Evolutionary conservation across 2,797 vertebrate genomes (phyloP).

Genomic region (Anas georgica): DNA sequence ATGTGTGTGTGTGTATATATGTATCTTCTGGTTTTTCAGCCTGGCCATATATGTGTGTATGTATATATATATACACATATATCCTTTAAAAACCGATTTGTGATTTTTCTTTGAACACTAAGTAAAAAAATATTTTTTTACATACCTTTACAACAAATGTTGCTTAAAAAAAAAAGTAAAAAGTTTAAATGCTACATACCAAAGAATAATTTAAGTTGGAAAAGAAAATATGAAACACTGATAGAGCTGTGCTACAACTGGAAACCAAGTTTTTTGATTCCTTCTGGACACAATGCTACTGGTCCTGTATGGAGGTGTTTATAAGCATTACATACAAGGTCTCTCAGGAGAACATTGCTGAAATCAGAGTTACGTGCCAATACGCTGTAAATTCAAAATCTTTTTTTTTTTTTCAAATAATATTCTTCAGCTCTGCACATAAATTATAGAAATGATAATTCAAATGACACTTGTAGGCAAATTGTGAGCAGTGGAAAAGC

Average conservation of each 20-base stretch:
- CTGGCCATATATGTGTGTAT: too few relatives aligned
- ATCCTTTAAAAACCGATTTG: not conserved
- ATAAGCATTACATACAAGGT: not conserved
- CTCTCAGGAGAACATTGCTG: not conserved
- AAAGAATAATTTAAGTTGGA: not conserved
- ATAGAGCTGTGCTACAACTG: not conserved
- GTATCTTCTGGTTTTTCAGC: too few relatives aligned
- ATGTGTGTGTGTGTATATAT: too few relatives aligned
- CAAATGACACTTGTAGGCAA: not conserved
- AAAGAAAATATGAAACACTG: not conserved
- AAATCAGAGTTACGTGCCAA: not conserved
- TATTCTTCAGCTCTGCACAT: not conserved
- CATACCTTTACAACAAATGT: not conserved
- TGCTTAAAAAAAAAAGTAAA: not conserved
- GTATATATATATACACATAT: not conserved
- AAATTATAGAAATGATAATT: not conserved
- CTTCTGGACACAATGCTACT: not conserved
- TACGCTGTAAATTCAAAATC: not conserved
- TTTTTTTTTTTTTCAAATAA: not conserved
- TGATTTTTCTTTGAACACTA: not conserved
- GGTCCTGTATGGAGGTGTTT: not conserved
- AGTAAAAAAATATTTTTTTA: not conserved
- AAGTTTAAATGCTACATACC: not conserved
- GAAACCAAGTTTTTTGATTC: not conserved
- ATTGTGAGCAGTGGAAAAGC: not conserved